Percentiles rank a stretch among this genome's conserved stretches.
Evolutionary conservation across 2,113 vertebrate species (phyloP).

Genomic region (Numida meleagris): DNA sequence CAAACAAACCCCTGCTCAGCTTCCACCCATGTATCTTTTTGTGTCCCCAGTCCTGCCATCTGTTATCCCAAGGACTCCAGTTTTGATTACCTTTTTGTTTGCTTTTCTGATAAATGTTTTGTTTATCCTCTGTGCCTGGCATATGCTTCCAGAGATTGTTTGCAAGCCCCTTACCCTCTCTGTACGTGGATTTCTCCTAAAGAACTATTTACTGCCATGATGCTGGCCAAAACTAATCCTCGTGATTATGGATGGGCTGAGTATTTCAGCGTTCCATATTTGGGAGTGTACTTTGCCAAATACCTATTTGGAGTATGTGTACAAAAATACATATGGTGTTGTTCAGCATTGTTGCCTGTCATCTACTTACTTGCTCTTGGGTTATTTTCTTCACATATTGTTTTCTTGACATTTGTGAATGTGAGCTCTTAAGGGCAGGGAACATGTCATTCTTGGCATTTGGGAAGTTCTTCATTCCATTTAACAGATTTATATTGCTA

Average conservation of each 20-base stretch:
- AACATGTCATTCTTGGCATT: neutral
- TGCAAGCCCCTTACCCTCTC: conserved; percentile 15
- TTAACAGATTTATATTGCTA: neutral
- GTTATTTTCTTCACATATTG: neutral
- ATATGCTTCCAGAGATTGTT: conserved; percentile 16
- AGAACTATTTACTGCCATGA: neutral
- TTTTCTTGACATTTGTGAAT: neutral
- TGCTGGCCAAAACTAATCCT: neutral
- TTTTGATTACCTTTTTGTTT: conserved; percentile 57
- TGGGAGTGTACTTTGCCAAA: neutral
- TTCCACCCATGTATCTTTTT: conserved; percentile 52
- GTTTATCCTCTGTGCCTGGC: neutral
- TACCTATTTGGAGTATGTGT: neutral
- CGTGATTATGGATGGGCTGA: neutral
- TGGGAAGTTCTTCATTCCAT: neutral
- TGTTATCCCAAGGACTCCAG: neutral
- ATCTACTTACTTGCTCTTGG: neutral
- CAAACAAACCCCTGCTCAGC: neutral
- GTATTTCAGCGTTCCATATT: neutral
- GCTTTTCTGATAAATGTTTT: conserved; percentile 48
- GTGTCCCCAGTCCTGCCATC: conserved; percentile 20
- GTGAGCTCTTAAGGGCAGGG: neutral
- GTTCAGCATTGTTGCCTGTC: neutral
- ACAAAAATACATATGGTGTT: neutral
- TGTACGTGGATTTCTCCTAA: neutral